Percentiles rank a stretch among this genome's conserved stretches.
Evolutionary conservation across 2,797 vertebrate genomes (phyloP).

Genomic region (Orestias chungarensis): DNA sequence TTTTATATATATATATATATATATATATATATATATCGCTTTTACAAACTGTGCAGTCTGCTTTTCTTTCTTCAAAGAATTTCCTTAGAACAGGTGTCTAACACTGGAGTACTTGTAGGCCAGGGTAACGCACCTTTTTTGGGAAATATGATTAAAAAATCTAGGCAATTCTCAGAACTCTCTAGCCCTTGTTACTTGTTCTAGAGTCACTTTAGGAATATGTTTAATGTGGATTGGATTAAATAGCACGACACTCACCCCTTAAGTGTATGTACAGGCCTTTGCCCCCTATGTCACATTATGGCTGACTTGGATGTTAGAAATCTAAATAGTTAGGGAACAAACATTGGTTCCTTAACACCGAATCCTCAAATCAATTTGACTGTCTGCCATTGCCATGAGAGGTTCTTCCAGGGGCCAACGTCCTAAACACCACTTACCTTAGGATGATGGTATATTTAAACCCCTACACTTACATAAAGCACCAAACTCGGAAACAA

Average conservation of each 20-base stretch:
- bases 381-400: not conserved
- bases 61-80: constrained; percentile 36
- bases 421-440: not conserved
- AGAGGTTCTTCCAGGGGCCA: not conserved
- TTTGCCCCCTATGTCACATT: not conserved
- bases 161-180: too few species aligned
- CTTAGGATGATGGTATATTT: not conserved
- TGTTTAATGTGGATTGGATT: too few species aligned
- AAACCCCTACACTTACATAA: not conserved
- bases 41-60: constrained; percentile 48
- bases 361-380: not conserved
- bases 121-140: too few species aligned
- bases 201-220: too few species aligned
- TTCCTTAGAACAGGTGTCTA: not conserved
- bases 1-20: not conserved
- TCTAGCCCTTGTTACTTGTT: too few species aligned
- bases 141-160: too few species aligned
- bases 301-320: not conserved
- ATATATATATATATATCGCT: not conserved
- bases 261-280: not conserved
- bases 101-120: not conserved
- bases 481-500: not conserved
- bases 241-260: not conserved
- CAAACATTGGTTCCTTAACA: too few species aligned
- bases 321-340: too few species aligned